Evolutionary conservation across 2,113 vertebrate genomes (phyloP).

Genomic region (Nibea coibor): DNA sequence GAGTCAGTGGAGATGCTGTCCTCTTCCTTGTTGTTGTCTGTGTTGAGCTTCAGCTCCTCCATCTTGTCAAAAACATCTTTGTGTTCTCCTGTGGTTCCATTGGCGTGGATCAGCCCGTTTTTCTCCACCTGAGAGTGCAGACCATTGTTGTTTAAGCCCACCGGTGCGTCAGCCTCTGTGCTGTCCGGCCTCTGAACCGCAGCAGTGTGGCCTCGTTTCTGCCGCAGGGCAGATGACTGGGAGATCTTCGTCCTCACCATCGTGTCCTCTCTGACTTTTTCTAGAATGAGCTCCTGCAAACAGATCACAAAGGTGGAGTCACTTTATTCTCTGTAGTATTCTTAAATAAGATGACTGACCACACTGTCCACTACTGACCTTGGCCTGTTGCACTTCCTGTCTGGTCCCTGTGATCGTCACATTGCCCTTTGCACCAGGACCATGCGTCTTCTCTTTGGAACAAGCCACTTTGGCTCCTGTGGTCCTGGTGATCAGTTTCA

Average conservation of each 20-base stretch:
- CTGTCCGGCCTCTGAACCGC: constrained; percentile 25
- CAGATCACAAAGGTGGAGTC: background rate
- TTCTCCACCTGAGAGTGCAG: constrained; percentile 43
- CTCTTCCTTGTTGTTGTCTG: constrained; percentile 21
- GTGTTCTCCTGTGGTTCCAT: constrained; percentile 6
- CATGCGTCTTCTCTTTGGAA: constrained; percentile 65
- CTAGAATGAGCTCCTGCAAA: constrained; percentile 87
- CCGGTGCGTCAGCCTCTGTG: constrained; percentile 31
- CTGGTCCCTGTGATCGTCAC: constrained; percentile 88
- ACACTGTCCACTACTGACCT: constrained; percentile 77
- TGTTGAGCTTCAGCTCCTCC: constrained; percentile 24
- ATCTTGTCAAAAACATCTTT: background rate
- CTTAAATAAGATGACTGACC: background rate
- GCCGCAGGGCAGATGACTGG: constrained; percentile 80
- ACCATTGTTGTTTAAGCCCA: constrained; percentile 59
- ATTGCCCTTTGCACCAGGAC: constrained; percentile 65
- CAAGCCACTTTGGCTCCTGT: constrained; percentile 89
- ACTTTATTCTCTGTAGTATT: background rate
- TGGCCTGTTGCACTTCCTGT: constrained; percentile 87
- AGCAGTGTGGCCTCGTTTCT: constrained; percentile 75
- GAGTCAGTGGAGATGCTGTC: constrained; percentile 52
- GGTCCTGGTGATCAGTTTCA: constrained; percentile 87
- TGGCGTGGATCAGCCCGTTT: constrained; percentile 15
- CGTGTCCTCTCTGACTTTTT: constrained; percentile 87
- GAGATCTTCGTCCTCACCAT: constrained; percentile 84